These are phyloP conservation scores for Tenebrio molitor DNA, from an alignment of 1,140 invertebrate genomes.

Conservation along the genomic window DNA sequence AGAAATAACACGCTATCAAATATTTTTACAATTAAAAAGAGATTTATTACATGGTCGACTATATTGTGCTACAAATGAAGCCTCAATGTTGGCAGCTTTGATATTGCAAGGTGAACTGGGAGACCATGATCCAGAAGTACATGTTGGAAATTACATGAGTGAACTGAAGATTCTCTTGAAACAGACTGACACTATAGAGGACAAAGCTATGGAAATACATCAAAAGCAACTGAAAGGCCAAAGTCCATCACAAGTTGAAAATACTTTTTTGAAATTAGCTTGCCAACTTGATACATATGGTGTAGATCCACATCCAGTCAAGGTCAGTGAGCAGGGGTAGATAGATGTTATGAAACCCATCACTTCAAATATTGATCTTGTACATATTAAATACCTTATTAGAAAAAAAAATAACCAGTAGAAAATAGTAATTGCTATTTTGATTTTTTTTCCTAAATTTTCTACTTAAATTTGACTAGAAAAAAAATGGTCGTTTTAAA, in stretches of 20 bases:
- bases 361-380: too few species aligned
- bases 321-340: slow-evolving; percentile 75
- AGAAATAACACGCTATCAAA: slow-evolving; percentile 90
- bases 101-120: slow-evolving; percentile 96
- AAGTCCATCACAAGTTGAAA: slow-evolving; percentile 83
- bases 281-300: slow-evolving; percentile 95
- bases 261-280: slow-evolving; percentile 88
- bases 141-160: slow-evolving; percentile 90
- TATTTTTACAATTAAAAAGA: slow-evolving; percentile 94
- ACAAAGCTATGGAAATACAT: slow-evolving; percentile 91
- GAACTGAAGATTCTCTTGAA: slow-evolving; percentile 93
- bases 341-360: slow-evolving; percentile 23
- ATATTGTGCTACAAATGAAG: slow-evolving; percentile 91
- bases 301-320: slow-evolving; percentile 98
- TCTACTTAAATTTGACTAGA: too few species aligned
- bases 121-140: slow-evolving; percentile 92
- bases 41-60: slow-evolving; percentile 95
- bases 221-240: slow-evolving; percentile 82
- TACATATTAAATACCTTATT: too few species aligned
- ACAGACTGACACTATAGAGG: slow-evolving; percentile 92
- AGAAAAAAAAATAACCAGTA: too few species aligned
- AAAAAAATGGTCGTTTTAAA: too few species aligned
- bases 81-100: slow-evolving; percentile 90
- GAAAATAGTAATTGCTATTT: too few species aligned
- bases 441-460: too few species aligned